Percentiles rank a stretch among this genome's conserved stretches.
Conservation (phyloP, 1,140 invertebrate genomes). For the Manduca sexta region DNA sequence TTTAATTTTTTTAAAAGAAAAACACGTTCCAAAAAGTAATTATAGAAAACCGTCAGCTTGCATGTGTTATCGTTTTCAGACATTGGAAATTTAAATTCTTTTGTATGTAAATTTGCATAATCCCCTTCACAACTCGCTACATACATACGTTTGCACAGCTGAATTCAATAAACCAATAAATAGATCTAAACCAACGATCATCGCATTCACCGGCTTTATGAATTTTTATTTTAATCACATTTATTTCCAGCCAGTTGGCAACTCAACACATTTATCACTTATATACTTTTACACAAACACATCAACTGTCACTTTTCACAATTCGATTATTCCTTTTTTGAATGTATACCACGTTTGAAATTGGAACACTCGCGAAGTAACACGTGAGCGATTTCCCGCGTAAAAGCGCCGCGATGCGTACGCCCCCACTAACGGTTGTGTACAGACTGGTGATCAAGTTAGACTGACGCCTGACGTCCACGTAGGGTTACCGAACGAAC, state of each 20-base stretch:
- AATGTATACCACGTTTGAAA: not conserved
- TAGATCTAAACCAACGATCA: conserved; percentile 28
- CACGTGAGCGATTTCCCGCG: conserved; percentile 17
- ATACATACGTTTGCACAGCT: conserved; percentile 30
- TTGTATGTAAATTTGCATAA: conserved; percentile 27
- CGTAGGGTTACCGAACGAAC: conserved; percentile 6
- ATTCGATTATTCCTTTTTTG: not conserved
- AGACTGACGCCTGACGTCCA: conserved; percentile 11
- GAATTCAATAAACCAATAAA: conserved; percentile 26
- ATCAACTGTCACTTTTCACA: not conserved
- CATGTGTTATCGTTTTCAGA: conserved; percentile 21
- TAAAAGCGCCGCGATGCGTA: conserved; percentile 10
- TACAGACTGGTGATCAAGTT: conserved; percentile 11
- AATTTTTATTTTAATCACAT: not conserved
- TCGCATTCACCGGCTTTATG: conserved; percentile 19
- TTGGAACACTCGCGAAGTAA: conserved; percentile 5
- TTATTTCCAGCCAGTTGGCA: not conserved
- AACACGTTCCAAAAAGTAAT: conserved; percentile 13
- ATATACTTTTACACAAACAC: not conserved
- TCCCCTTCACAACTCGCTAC: conserved; percentile 17
- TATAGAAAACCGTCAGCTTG: conserved; percentile 9
- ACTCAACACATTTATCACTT: not conserved
- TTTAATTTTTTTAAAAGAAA: conserved; percentile 13
- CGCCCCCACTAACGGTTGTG: conserved; percentile 8
- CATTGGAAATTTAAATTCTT: conserved; percentile 26